These are phyloP conservation scores for Arenicola marina DNA, from an alignment of 2,888 invertebrate species.

Conservation along the genomic window DNA sequence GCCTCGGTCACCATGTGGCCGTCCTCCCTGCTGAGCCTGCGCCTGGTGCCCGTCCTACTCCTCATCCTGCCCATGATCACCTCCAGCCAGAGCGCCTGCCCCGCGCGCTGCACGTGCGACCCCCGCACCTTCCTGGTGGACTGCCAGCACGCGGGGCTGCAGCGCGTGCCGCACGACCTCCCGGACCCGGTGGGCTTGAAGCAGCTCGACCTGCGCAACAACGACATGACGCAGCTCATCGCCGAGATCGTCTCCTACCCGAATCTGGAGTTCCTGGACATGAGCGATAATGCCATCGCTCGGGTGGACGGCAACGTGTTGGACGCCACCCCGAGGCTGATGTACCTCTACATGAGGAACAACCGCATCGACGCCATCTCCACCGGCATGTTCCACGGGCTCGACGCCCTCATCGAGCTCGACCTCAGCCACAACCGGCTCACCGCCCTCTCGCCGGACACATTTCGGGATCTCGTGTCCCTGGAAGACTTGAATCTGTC, in stretches of 20 bases:
- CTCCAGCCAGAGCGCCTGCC: constrained; percentile 2
- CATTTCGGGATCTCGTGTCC: constrained; percentile 13
- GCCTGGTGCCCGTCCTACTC: neutral
- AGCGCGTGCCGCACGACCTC: constrained; percentile 17
- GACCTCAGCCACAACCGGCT: constrained; percentile 20
- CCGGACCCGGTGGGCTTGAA: constrained; percentile 14
- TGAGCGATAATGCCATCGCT: constrained; percentile 16
- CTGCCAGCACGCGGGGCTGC: constrained; percentile 1
- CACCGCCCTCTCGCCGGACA: constrained; percentile 2
- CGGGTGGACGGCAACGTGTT: constrained; percentile 14
- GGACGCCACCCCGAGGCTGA: constrained; percentile 8
- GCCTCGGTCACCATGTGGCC: neutral
- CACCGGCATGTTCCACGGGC: constrained; percentile 7
- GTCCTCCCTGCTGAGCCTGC: neutral
- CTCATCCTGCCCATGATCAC: constrained; percentile 3
- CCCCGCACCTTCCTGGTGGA: neutral
- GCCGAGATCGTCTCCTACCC: constrained; percentile 14
- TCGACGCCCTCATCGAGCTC: constrained; percentile 6
- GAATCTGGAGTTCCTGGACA: constrained; percentile 19
- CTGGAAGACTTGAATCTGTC: constrained; percentile 17
- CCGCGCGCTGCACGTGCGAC: neutral
- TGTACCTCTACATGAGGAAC: constrained; percentile 11
- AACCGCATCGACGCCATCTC: constrained; percentile 13
- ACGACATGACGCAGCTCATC: constrained; percentile 15
- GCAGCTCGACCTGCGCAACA: constrained; percentile 17